phyloP scores from a whole-genome alignment of 2,797 vertebrate genomes.

The Hydrophis major region DNA sequence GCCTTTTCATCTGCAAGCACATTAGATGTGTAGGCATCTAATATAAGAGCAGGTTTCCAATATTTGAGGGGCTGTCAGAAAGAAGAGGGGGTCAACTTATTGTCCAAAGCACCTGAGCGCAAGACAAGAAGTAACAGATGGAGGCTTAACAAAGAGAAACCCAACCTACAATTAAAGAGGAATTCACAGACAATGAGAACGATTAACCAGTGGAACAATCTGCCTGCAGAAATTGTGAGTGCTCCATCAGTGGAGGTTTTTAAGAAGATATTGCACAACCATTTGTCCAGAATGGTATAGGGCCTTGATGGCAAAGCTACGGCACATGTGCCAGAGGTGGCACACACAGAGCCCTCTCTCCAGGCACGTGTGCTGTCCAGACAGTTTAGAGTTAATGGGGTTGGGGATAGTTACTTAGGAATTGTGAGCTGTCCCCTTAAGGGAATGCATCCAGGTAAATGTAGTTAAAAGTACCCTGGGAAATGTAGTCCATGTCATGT shows the following conservation, averaged over 20 bases:
- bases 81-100: background rate
- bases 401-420: too few relatives aligned
- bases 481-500: too few relatives aligned
- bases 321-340: too few relatives aligned
- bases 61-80: background rate
- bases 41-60: background rate
- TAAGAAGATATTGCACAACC: background rate
- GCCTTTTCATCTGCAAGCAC: background rate
- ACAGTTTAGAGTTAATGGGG: too few relatives aligned
- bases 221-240: background rate
- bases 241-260: background rate
- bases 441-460: too few relatives aligned
- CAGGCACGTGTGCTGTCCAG: too few relatives aligned
- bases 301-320: too few relatives aligned
- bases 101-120: background rate
- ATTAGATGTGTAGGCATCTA: background rate
- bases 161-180: background rate
- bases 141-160: background rate
- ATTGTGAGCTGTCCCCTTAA: too few relatives aligned
- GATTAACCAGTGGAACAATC: background rate
- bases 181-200: background rate
- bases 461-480: too few relatives aligned
- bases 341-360: too few relatives aligned
- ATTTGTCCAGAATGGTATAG: background rate
- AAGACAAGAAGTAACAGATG: background rate